Base-by-base conservation (phyloP, 2,797 vertebrate genomes). In the Natrix natrix region DNA sequence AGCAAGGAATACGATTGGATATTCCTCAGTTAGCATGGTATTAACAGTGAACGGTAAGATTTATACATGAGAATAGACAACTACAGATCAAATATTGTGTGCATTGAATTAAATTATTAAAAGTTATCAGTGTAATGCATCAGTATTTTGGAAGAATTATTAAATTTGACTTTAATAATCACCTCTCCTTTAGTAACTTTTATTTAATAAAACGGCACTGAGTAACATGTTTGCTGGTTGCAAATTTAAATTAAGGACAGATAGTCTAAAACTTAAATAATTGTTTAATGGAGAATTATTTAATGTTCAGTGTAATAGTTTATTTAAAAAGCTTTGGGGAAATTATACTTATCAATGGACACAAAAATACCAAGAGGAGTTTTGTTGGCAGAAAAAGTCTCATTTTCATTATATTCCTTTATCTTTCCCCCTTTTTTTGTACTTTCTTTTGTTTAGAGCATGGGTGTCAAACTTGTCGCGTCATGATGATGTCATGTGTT, bases 1-100 rank as follows among this genome's bases (percentile, higher is more conserved):
- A 22, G 99, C 99, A 87, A 98, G 99, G 92, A 99, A 99, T 96
- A 98, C 98, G 28, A 99, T 99, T 2, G 99, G 99, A 59, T 98
- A 98, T 94, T 99, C 99, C 61, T 98, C 98, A 0, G 98, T 98
- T 78, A 98, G 98, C 95, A 99, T 99, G 99, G 98, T 99, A 95
- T 98, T 99, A 2, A 98, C 98, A 1, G 99, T 99, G 56, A 98
- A 98, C 2, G 99, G 99, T 99, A 98, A 98, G 98, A n/a, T 90
- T 3, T 86, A 56, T 13, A 6, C n/a, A n/a, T 91, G 89, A 48
- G 13, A 88, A 28, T 86, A n/a, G 57, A 26, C 32, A 78, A 1
- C 26, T 69, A 89, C 54, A 7, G 32, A 24, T 37, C 26, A 91
- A 7, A 66, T 87, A 74, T 12, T 60, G 66, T 43, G 43, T 88